Base-by-base conservation (phyloP, 2,797 vertebrate genomes). In the Champsocephalus gunnari region DNA sequence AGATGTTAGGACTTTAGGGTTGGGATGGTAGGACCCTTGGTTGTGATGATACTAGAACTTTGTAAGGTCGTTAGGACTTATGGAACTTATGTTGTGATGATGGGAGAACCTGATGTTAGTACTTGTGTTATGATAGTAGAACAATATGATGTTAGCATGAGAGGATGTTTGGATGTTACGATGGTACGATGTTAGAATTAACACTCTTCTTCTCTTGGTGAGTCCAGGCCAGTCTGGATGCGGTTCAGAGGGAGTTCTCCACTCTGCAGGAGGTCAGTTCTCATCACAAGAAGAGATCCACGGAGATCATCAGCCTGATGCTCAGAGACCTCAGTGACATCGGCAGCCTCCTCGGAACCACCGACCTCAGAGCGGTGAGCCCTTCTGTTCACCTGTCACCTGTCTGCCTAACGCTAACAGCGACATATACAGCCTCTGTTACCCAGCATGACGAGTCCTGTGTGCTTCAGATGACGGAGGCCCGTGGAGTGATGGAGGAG, bases 281-380 rank as follows among this genome's bases (percentile, higher is more conserved):
- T 71, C 97, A 99, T 82, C 96, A 98, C 77, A 98, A 95, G 89
- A 99, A 96, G 88, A 94, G 97, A 76, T 96, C 96, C 0, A 94
- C 96, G 0, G 98, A 99, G 86, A 98, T 99, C 81, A 84, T 99
- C 61, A 94, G 93, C 68, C 89, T 99, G 85, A 93, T 99, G 74
- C 92, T 99, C 19, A 95, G 97, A 87, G 98, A 99, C 66, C 94
- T 99, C 78, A 94, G 94, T 1, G 98, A 99, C 89, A 97, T 99
- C 0, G 97, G 98, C 9, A 90, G 94, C 0, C 93, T 97, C 69
- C 96, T 99, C 2, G 97, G 97, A 6, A 98, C 96, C 77, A 97
- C 95, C 0, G 98, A 99, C 3, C 96, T 98, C 59, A 97, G 96
- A 93, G 96, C 96, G 0, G 97, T 99, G 89, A 89, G 93, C 66